Evolutionary conservation across 2,797 vertebrate genomes (phyloP), one percentile per base, ranked within the genome.

Genomic region (Notamacropus eugenii): DNA sequence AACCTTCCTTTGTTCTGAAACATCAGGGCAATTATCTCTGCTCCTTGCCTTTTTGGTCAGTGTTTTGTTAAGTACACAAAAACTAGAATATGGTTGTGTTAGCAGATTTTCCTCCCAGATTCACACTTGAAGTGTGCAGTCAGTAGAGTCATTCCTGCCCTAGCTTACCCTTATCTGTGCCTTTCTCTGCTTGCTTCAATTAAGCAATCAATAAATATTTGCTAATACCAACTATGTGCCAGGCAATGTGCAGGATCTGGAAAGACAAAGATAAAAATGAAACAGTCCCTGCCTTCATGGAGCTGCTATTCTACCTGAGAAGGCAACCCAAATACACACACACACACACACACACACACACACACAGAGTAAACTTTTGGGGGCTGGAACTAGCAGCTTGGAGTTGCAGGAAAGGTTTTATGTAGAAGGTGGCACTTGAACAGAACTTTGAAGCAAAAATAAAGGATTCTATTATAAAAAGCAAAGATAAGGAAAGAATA

Each of bases 391-490:
- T 82, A 46, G 74, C 40, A 82, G 0, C 40, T 46, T 82, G 40
- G 40, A 82, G 40, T 82, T 46, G 4, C 22, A 82, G 40, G 22
- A 82, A 82, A 82, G 74, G 19, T 82, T 46, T 82, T 46, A 46
- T 82, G 16, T 74, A 74, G 14, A 74, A 74, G 34, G 67, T 40
- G 67, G 67, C 67, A 40, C n/a, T 24, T 82, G 1, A 94, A 55
- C 31, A 62, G 54, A 96, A 1, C 58, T 94, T 58, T 90, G 92
- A 93, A 94, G 54, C 62, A 82, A 82, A 82, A 82, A 82, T 62
- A 57, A 95, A 14, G 34, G 34, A 93, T 29, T 9, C 96, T 91
- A 55, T 50, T 58, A n/a, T 28, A 58, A 91, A 2, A n/a, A 40
- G 57, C 57, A 74, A 82, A 82, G 74, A 27, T 24, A 82, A 82